Conservation (phyloP, 2,888 invertebrate species). For the Melanargia galathea region DNA sequence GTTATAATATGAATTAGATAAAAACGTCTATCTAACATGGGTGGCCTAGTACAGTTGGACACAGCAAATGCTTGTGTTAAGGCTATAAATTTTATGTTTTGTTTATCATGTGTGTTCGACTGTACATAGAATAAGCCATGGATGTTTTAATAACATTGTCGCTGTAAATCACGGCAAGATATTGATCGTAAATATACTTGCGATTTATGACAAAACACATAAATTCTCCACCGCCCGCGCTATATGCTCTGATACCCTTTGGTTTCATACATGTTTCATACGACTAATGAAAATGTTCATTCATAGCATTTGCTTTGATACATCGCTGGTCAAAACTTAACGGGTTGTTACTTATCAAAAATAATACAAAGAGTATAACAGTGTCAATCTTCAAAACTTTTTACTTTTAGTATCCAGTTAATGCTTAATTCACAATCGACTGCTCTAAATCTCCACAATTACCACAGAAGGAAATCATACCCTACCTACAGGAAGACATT, state of each 20-base stretch:
- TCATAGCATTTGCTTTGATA: conserved; percentile 11
- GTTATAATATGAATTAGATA: conserved; percentile 14
- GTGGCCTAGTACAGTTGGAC: conserved; percentile 24
- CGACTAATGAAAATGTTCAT: conserved; percentile 32
- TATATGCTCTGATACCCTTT: conserved; percentile 22
- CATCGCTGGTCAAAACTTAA: not conserved
- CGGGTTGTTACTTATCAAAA: not conserved
- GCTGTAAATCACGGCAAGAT: conserved; percentile 67
- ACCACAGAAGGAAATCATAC: no score
- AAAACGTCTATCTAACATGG: conserved; percentile 18
- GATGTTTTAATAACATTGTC: conserved; percentile 59
- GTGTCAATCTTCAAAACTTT: no score
- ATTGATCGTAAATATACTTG: conserved; percentile 72
- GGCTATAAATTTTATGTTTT: not conserved
- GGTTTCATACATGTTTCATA: conserved; percentile 17
- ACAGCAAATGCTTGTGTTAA: not conserved
- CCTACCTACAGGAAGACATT: no score
- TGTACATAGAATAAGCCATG: conserved; percentile 20
- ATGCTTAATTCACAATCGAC: no score
- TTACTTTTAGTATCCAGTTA: no score
- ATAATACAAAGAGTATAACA: no score
- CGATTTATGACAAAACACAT: conserved; percentile 71
- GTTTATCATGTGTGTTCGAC: conserved; percentile 10
- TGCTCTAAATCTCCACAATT: no score
- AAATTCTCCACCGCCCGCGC: conserved; percentile 53